phyloP scores from a whole-genome alignment of 2,113 vertebrate genomes.

The Gnathonemus echidnorhynchus region DNA sequence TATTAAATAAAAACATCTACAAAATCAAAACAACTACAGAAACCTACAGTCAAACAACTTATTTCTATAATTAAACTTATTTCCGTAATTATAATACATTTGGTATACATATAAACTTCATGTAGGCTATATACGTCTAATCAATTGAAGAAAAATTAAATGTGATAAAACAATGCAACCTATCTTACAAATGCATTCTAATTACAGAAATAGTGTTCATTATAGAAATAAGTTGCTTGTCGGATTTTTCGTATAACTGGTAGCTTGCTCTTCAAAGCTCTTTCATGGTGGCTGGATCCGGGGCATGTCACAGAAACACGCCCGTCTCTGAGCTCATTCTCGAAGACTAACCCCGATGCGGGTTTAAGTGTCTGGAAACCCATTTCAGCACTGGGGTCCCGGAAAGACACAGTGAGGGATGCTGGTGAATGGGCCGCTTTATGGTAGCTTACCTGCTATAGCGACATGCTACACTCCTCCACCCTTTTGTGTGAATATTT shows the following conservation, averaged over 20 bases:
- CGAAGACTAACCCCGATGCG: not conserved
- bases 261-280: not conserved
- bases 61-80: not conserved
- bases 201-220: not conserved
- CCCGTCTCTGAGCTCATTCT: not conserved
- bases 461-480: not conserved
- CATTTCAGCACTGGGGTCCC: not conserved
- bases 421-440: not conserved
- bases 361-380: not conserved
- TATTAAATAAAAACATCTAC: not conserved
- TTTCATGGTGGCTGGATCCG: not conserved
- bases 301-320: not conserved
- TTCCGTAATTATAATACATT: not conserved
- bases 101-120: not conserved
- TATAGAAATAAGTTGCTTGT: not conserved
- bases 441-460: not conserved
- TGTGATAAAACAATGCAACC: not conserved
- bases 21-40: not conserved
- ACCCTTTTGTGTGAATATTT: not conserved
- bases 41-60: not conserved
- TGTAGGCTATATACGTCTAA: not conserved
- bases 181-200: not conserved
- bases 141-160: not conserved
- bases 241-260: not conserved
- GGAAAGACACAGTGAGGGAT: not conserved